These are phyloP conservation scores for Cassiopea xamachana DNA, from an alignment of 30 jellyfish, hydroid and myxozoan species.

Conservation along the genomic window DNA sequence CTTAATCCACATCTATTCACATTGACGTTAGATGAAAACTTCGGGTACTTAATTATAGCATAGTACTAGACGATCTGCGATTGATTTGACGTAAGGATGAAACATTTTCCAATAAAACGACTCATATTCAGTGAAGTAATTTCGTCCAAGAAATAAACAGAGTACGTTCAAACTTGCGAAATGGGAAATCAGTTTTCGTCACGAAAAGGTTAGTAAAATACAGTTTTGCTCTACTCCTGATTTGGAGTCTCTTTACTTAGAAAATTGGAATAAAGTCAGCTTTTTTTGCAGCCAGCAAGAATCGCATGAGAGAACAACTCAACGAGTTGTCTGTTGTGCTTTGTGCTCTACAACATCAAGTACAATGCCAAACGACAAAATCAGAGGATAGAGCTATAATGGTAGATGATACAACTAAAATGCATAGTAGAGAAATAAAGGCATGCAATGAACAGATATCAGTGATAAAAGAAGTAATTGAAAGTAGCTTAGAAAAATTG, in stretches of 20 bases:
- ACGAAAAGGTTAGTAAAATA: neutral
- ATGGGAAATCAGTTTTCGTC: constrained; percentile 3
- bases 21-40: too few relatives aligned
- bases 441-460: constrained; percentile 25
- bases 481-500: constrained; percentile 1
- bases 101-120: too few relatives aligned
- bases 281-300: constrained; percentile 4
- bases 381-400: constrained; percentile 13
- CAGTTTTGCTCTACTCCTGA: neutral
- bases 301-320: constrained; percentile 45
- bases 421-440: constrained; percentile 10
- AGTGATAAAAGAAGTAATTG: constrained; percentile 19
- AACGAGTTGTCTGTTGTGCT: constrained; percentile 33
- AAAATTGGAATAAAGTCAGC: too few relatives aligned
- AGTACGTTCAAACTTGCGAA: neutral
- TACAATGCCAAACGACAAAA: constrained; percentile 6
- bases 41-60: too few relatives aligned
- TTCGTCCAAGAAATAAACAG: neutral
- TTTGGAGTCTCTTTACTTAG: neutral
- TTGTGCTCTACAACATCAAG: constrained; percentile 26
- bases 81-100: too few relatives aligned
- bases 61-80: too few relatives aligned
- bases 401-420: constrained; percentile 14
- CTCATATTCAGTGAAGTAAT: too few relatives aligned
- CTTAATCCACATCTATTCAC: too few relatives aligned